phyloP scores from a whole-genome alignment of 2,113 vertebrate genomes.

The Sphaerodactylus townsendi region DNA sequence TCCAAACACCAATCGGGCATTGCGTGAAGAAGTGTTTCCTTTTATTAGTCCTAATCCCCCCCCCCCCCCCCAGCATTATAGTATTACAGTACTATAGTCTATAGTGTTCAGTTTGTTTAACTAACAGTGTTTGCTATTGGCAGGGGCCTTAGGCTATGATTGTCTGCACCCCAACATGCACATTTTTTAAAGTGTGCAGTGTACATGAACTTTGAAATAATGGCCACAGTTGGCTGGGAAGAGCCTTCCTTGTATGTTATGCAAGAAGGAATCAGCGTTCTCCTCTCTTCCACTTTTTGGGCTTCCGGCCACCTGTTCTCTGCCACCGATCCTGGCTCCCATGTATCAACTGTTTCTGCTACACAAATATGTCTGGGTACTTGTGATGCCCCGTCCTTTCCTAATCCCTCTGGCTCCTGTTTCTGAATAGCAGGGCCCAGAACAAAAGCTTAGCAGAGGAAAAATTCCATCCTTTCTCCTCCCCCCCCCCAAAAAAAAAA shows the following conservation, averaged over 20 bases:
- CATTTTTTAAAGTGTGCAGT: too few relatives aligned
- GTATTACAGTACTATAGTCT: too few relatives aligned
- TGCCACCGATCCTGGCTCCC: background rate
- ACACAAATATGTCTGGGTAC: background rate
- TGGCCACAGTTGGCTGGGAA: too few relatives aligned
- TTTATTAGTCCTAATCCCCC: too few relatives aligned
- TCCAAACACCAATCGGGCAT: too few relatives aligned
- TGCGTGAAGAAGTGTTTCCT: too few relatives aligned
- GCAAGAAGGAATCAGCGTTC: background rate
- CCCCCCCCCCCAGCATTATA: too few relatives aligned
- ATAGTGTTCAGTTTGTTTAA: too few relatives aligned
- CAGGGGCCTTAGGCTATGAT: too few relatives aligned
- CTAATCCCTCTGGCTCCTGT: slow-evolving; percentile 26
- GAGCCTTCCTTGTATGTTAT: background rate
- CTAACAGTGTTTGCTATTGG: too few relatives aligned
- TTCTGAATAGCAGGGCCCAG: slow-evolving; percentile 2
- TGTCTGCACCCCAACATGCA: too few relatives aligned
- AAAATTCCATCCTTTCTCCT: background rate
- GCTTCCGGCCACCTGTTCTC: slow-evolving; percentile 19
- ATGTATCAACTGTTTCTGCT: slow-evolving; percentile 3
- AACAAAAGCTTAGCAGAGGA: background rate
- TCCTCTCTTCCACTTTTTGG: background rate
- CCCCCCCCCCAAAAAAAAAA: background rate
- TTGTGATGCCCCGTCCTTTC: background rate
- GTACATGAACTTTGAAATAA: too few relatives aligned